Conservation (phyloP, 1,140 invertebrate species). For the Drosophila trapezifrons region DNA sequence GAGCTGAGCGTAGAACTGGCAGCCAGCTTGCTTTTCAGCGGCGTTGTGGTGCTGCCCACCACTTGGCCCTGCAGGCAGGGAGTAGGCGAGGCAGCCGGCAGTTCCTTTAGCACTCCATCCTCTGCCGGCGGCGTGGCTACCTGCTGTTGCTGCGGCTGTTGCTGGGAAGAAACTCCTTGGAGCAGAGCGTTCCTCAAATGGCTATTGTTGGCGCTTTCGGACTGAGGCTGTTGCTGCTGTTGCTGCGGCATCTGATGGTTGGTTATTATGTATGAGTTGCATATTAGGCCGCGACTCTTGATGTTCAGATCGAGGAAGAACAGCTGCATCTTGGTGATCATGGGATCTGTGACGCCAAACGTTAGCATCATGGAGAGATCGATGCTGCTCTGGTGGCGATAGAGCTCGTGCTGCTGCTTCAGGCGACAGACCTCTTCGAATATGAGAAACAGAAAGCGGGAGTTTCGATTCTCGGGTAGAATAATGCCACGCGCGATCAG, state of each 20-base stretch:
- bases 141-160: slow-evolving; percentile 24
- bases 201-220: slow-evolving; percentile 44
- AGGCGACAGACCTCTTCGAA: slow-evolving; percentile 77
- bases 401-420: slow-evolving; percentile 71
- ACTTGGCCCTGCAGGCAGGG: slow-evolving; percentile 66
- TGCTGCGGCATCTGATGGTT: slow-evolving; percentile 41
- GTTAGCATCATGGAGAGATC: slow-evolving; percentile 74
- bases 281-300: slow-evolving; percentile 81
- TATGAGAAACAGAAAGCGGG: slow-evolving; percentile 79
- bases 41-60: slow-evolving; percentile 59
- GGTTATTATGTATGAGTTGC: slow-evolving; percentile 73
- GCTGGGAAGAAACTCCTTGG: slow-evolving; percentile 36
- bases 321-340: slow-evolving; percentile 81
- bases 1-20: slow-evolving; percentile 62
- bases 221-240: slow-evolving; percentile 36
- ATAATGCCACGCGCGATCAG: slow-evolving; percentile 74
- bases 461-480: slow-evolving; percentile 70
- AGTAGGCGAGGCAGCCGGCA: slow-evolving; percentile 34
- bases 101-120: slow-evolving; percentile 45
- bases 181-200: slow-evolving; percentile 67
- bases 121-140: slow-evolving; percentile 17
- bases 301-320: slow-evolving; percentile 83
- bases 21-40: slow-evolving; percentile 45
- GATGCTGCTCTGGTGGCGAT: slow-evolving; percentile 68
- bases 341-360: slow-evolving; percentile 75